Conservation (phyloP, 1,140 invertebrate genomes). For the Drosophila sulfurigaster region DNA sequence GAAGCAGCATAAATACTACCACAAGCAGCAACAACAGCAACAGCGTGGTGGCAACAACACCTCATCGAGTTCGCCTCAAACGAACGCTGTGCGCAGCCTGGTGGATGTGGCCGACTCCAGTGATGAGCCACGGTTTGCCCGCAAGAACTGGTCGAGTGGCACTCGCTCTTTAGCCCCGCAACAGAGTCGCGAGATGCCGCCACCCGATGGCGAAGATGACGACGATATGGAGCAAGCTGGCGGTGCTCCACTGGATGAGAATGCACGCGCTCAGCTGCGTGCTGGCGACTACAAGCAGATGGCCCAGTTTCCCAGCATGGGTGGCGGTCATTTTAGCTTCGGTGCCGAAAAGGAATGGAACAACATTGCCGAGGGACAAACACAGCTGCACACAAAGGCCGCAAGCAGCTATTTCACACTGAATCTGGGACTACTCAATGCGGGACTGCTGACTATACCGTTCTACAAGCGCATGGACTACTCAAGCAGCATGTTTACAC, state of each 20-base stretch:
- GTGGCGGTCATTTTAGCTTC: slow-evolving; percentile 78
- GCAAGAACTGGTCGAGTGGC: slow-evolving; percentile 58
- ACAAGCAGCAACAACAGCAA: slow-evolving; percentile 55
- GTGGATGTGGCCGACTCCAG: slow-evolving; percentile 82
- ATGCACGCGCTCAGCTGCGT: slow-evolving; percentile 66
- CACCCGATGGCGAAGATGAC: slow-evolving; percentile 55
- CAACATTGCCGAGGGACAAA: slow-evolving; percentile 57
- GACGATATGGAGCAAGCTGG: slow-evolving; percentile 58
- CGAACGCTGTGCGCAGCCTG: slow-evolving; percentile 59
- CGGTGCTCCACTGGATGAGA: slow-evolving; percentile 63
- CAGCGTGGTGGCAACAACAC: slow-evolving; percentile 48
- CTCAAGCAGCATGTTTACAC: slow-evolving; percentile 62
- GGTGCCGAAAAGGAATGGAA: slow-evolving; percentile 79
- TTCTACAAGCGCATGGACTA: slow-evolving; percentile 84
- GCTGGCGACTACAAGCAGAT: slow-evolving; percentile 75
- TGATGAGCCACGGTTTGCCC: slow-evolving; percentile 70
- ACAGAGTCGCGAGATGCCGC: slow-evolving; percentile 60
- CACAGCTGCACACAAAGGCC: slow-evolving; percentile 58
- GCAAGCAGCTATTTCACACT: slow-evolving; percentile 72
- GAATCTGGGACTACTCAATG: slow-evolving; percentile 67
- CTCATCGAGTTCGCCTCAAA: slow-evolving; percentile 69
- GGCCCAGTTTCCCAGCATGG: slow-evolving; percentile 63
- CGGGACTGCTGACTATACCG: slow-evolving; percentile 76
- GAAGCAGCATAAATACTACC: slow-evolving; percentile 68
- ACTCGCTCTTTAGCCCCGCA: slow-evolving; percentile 52